Evolutionary conservation across 2,888 invertebrate species (phyloP).

Genomic region (Diplolepis rosae): DNA sequence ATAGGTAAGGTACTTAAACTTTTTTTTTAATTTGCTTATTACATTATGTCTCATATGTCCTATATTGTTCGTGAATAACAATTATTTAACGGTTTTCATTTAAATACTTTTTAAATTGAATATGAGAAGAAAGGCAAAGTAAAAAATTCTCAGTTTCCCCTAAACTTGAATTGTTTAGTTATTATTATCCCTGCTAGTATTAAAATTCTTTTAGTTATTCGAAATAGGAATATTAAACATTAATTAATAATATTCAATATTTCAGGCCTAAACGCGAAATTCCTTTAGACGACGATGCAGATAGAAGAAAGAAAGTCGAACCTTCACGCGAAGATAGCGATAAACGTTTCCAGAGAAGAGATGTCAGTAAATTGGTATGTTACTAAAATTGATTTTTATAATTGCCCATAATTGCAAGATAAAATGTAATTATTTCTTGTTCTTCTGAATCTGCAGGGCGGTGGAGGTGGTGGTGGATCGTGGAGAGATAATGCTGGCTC

Average conservation of each 20-base stretch:
- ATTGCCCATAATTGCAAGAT: background rate
- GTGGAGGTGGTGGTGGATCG: conserved; percentile 29
- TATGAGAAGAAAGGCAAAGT: no score
- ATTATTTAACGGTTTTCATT: no score
- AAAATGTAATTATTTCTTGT: background rate
- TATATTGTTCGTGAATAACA: no score
- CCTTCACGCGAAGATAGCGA: conserved; percentile 37
- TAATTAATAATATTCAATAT: background rate
- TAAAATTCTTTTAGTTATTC: no score
- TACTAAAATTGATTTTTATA: background rate
- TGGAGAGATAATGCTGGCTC: conserved; percentile 33
- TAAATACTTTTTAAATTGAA: no score
- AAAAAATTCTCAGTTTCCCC: no score
- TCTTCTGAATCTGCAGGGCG: conserved; percentile 22
- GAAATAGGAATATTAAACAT: background rate
- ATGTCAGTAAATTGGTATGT: conserved; percentile 47
- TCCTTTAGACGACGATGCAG: background rate
- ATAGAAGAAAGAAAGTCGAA: conserved; percentile 1
- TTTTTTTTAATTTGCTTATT: background rate
- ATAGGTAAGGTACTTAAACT: background rate
- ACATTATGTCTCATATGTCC: no score
- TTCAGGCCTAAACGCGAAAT: background rate
- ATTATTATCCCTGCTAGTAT: no score
- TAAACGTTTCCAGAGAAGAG: conserved; percentile 37
- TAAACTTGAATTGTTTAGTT: no score